A percentile compares a stretch with the other conserved stretches of the same genome.
Evolutionary conservation across 2,888 invertebrate genomes (phyloP).

Genomic region (Amphipoea oculea): DNA sequence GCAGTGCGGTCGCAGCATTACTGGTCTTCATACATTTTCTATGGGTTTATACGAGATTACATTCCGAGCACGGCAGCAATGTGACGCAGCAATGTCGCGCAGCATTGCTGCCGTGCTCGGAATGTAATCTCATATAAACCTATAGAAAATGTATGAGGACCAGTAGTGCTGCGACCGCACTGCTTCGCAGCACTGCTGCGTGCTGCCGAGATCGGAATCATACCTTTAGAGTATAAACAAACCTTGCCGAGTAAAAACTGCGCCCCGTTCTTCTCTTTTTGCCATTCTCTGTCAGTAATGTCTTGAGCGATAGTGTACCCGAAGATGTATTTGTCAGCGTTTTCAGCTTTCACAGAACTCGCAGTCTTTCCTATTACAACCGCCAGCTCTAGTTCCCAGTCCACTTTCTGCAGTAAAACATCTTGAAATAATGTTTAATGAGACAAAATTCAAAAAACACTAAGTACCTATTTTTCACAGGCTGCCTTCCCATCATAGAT

Average conservation of each 20-base stretch:
- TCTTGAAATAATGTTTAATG: not conserved
- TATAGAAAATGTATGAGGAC: no score
- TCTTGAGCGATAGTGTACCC: constrained; percentile 97
- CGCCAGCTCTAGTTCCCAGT: constrained; percentile 97
- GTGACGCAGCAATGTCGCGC: no score
- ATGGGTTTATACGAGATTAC: no score
- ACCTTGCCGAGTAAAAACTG: constrained; percentile 83
- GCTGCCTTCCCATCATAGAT: not conserved
- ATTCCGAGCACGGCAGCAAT: no score
- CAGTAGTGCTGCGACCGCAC: no score
- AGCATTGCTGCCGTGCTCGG: no score
- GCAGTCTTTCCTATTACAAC: constrained; percentile 95
- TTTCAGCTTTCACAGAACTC: constrained; percentile 91
- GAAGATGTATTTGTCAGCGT: constrained; percentile 94
- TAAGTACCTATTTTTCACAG: no score
- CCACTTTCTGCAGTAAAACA: constrained; percentile 91
- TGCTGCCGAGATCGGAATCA: no score
- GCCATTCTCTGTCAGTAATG: constrained; percentile 97
- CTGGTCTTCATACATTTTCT: no score
- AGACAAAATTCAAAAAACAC: not conserved
- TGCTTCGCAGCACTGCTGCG: no score
- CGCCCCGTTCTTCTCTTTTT: constrained; percentile 94
- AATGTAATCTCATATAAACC: no score
- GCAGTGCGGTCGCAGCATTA: no score
- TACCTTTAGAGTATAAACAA: constrained; percentile 10